Evolutionary conservation across 2,113 vertebrate species (phyloP).

Genomic region (Cromileptes altivelis): DNA sequence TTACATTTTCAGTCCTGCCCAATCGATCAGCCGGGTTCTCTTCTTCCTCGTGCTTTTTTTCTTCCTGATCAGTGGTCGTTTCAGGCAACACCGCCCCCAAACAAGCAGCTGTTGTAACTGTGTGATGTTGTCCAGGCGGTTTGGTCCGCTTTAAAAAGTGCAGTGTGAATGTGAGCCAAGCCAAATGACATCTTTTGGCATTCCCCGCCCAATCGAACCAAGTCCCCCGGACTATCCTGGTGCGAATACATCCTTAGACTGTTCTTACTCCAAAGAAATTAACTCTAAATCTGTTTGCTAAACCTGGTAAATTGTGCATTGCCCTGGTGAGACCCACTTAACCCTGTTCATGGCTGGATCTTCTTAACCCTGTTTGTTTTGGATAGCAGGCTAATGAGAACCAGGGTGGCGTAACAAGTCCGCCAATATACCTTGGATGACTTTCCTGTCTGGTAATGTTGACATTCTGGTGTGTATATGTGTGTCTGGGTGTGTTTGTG

Average conservation of each 20-base stretch:
- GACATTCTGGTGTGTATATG: constrained; percentile 33
- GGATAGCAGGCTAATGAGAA: constrained; percentile 51
- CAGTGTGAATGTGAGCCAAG: too few relatives aligned
- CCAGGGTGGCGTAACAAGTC: constrained; percentile 37
- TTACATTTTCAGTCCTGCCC: too few relatives aligned
- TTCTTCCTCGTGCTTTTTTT: too few relatives aligned
- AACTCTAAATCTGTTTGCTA: constrained; percentile 17
- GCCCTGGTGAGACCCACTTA: constrained; percentile 19
- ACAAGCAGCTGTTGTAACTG: too few relatives aligned
- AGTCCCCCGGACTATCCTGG: too few relatives aligned
- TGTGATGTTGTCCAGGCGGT: too few relatives aligned
- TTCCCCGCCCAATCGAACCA: too few relatives aligned
- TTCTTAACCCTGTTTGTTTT: constrained; percentile 57
- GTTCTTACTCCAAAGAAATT: background rate
- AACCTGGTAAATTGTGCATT: constrained; percentile 20
- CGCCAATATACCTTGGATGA: constrained; percentile 54
- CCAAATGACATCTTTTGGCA: too few relatives aligned
- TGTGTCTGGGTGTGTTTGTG: constrained; percentile 33
- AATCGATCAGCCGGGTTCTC: too few relatives aligned
- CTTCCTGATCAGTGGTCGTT: too few relatives aligned
- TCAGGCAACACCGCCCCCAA: too few relatives aligned
- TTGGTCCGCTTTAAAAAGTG: too few relatives aligned
- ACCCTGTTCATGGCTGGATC: constrained; percentile 30
- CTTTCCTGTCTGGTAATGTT: constrained; percentile 52
- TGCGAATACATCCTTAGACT: background rate